Conservation (phyloP, 2,888 invertebrate genomes). For the Bellardia pandia region DNA sequence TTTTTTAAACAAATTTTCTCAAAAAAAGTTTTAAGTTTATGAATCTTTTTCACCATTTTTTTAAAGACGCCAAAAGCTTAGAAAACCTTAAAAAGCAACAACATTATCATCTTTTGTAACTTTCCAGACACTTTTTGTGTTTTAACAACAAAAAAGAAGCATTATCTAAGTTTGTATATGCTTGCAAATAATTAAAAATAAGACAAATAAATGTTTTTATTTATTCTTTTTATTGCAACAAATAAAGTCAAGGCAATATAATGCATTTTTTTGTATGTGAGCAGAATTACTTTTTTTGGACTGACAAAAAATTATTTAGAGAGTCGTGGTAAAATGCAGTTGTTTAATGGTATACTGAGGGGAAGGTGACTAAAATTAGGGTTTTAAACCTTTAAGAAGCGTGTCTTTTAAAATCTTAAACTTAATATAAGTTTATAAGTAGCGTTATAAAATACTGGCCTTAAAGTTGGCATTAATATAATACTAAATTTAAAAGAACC, state of each 20-base stretch:
- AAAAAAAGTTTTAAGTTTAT: slow-evolving; percentile 3
- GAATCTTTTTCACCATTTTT: not conserved
- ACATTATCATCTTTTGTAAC: slow-evolving; percentile 40
- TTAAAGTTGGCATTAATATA: not conserved
- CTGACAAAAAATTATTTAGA: not conserved
- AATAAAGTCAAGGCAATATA: slow-evolving; percentile 36
- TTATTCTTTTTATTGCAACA: not conserved
- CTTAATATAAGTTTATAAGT: not conserved
- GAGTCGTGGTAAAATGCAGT: not conserved
- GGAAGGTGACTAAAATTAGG: not conserved
- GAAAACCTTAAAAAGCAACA: slow-evolving; percentile 35
- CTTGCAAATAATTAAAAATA: slow-evolving; percentile 46
- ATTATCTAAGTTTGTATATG: not conserved
- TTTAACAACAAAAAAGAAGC: not conserved
- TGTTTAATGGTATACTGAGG: not conserved
- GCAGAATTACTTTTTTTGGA: slow-evolving; percentile 25
- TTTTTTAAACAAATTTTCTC: not conserved
- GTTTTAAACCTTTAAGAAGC: not conserved
- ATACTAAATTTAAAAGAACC: not conserved
- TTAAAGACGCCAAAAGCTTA: slow-evolving; percentile 46
- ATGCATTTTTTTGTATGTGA: slow-evolving; percentile 1
- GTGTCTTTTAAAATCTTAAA: too few relatives aligned
- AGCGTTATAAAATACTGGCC: not conserved
- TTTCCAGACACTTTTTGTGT: slow-evolving; percentile 63
- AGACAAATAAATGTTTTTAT: slow-evolving; percentile 38